Evolutionary conservation across 53 echinoderm and acorn worm species (phyloP), one percentile per base, ranked within the genome.

Genomic region (Apostichopus leukothele): DNA sequence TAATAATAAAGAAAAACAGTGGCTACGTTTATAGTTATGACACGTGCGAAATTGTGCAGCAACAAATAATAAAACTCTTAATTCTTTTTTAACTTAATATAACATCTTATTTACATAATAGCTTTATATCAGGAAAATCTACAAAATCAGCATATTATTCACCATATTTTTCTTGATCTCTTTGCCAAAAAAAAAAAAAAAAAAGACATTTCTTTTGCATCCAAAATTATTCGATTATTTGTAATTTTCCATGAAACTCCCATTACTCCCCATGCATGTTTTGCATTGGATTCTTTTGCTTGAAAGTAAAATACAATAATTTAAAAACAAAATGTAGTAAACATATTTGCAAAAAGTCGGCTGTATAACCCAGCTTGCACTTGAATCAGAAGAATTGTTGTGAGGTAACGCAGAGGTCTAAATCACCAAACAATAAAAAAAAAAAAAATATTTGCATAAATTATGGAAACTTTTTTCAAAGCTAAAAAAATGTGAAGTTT

Each of bases 121-220:
- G 85, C 60, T 67, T 60, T 67, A 67, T 85, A 85, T 85, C 21
- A 66, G 11, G 26, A 67, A 59, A 60, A 85, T 85, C 85, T 85
- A 85, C 85, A 85, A 85, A 85, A 85, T 85, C 85, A 85, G 71
- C 85, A 85, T 85, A 85, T 85, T 67, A 67, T 66, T 67, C 85
- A 67, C 60, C 60, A 85, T 85, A 85, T 22, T 20, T 20, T 81
- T 81, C 55, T 81, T 55, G 79, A 81, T 81, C 22, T 57, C 55
- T 81, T 55, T 79, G 7, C n/a, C 79, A 50, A 39, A 18, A 79
- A 50, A 19, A 79, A 52, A 52, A 78, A 52, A 79, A 25, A 79
- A 52, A 79, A 61, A 13, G 61, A 13, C 63, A 63, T 71, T 71
- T 57, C 12, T 59, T 18, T 81, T 81, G 81, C 81, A 81, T 81